These are phyloP conservation scores for Lepus europaeus DNA, from an alignment of 2,113 vertebrate species.

Conservation along the genomic window DNA sequence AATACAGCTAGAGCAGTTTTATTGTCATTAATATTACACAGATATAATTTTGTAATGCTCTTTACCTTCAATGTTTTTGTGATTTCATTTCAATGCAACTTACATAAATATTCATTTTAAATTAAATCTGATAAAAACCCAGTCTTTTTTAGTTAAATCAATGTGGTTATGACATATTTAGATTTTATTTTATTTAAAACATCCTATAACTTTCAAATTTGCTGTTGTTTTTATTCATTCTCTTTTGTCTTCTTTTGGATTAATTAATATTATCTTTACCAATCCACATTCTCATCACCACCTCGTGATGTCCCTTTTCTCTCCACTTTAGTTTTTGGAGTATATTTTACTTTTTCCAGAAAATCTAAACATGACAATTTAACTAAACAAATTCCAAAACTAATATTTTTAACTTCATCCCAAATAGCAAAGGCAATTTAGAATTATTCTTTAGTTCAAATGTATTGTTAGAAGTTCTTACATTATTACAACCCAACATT, in stretches of 20 bases:
- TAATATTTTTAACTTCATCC: neutral
- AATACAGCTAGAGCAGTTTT: neutral
- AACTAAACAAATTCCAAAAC: neutral
- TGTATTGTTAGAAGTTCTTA: neutral
- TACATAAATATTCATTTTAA: neutral
- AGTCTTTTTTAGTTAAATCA: neutral
- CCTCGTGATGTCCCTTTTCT: neutral
- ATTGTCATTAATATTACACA: neutral
- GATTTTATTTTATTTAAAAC: neutral
- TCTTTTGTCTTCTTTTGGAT: neutral
- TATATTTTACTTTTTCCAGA: neutral
- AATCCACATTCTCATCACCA: too few relatives aligned
- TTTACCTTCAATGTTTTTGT: neutral
- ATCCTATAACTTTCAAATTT: neutral
- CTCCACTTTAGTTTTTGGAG: neutral
- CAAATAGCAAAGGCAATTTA: neutral
- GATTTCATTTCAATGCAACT: neutral
- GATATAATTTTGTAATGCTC: neutral
- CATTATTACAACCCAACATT: neutral
- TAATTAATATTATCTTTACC: neutral
- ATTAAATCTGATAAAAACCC: neutral
- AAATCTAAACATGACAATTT: neutral
- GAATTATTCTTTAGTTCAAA: slow-evolving; percentile 2
- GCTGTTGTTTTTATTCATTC: neutral
- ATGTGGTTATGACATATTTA: neutral